Percentiles rank a stretch among this genome's conserved stretches.
phyloP scores from a whole-genome alignment of 2,113 vertebrate genomes.

The Bungarus multicinctus region DNA sequence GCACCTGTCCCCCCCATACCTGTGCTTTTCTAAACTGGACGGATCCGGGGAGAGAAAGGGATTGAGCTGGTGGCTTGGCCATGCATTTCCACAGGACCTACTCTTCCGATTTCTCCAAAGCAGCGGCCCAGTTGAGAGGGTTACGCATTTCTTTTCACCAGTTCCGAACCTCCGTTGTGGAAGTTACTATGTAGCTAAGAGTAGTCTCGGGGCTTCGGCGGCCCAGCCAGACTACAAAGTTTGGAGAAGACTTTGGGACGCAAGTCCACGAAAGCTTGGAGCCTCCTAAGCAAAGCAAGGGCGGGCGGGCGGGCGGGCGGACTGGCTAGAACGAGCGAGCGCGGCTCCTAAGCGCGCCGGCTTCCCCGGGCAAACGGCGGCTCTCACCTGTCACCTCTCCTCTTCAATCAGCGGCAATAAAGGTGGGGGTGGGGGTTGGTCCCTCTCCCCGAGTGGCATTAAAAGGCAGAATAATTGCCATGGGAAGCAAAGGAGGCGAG shows the following conservation, averaged over 20 bases:
- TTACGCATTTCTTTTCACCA: background rate
- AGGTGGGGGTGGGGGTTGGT: conserved; percentile 5
- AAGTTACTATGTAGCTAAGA: background rate
- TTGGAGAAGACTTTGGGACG: background rate
- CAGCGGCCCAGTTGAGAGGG: background rate
- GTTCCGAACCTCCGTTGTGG: background rate
- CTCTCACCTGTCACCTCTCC: conserved; percentile 5
- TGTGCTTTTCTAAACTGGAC: background rate
- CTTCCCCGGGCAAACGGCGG: background rate
- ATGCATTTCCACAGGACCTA: background rate
- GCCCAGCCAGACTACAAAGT: background rate
- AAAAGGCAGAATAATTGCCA: conserved; percentile 5
- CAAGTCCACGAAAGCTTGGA: background rate
- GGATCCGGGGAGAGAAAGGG: background rate
- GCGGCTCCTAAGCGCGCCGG: background rate
- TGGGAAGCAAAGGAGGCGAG: background rate
- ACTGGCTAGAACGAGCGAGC: background rate
- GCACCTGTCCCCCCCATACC: no score
- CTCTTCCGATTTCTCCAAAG: background rate
- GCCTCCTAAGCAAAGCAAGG: background rate
- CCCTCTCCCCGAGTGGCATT: background rate
- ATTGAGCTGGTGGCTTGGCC: no score
- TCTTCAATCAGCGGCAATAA: conserved; percentile 1
- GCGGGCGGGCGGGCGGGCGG: background rate
- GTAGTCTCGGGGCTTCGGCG: background rate